Base-by-base conservation (phyloP, 2,797 vertebrate species). In the Cyclopterus lumpus region DNA sequence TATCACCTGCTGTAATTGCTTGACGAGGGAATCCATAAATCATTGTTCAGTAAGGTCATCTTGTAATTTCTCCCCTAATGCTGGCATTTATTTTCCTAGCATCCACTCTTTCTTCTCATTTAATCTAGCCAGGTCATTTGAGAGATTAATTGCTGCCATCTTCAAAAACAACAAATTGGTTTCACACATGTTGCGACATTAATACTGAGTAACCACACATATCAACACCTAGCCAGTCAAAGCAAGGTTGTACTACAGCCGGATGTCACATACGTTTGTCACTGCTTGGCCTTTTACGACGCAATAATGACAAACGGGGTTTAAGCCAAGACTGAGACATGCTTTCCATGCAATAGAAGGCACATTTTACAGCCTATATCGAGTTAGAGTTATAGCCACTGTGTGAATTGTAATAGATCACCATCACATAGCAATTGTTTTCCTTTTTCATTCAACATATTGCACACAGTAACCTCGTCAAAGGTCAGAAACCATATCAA, bases 1-100 rank as follows among this genome's bases (percentile, higher is more conserved):
- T 96, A 96, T 96, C 96, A 96, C 93, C 90, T 94, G 94, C 94
- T 93, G 92, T 96, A 95, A 96, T 97, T 97, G 96, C 96, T 95
- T 95, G 96, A 96, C 94, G 87, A 83, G 91, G 93, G 92, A 94
- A 97, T 97, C 96, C 95, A 98, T 98, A 96, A 97, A 98, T 98
- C 97, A 98, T 96, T 91, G 93, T 93, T 95, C 92, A 95, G 93
- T 96, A 92, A 96, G 95, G 96, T 96, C 95, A 96, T 97, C 94
- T 94, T 94, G 94, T 96, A 96, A 96, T 93, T 95, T 95, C 93
- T 96, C 95, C 95, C 95, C 95, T 93, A 93, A 93, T 92, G 92
- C 88, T 93, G 92, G 91, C 92, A 94, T 93, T 94, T 94, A 92
- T 91, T 94, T 92, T 90, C 91, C 90, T 84, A 87, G 85, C 90